Percentiles rank a stretch among this genome's conserved stretches.
Conservation (phyloP, 2,113 vertebrate species). For the Poicephalus meyeri region DNA sequence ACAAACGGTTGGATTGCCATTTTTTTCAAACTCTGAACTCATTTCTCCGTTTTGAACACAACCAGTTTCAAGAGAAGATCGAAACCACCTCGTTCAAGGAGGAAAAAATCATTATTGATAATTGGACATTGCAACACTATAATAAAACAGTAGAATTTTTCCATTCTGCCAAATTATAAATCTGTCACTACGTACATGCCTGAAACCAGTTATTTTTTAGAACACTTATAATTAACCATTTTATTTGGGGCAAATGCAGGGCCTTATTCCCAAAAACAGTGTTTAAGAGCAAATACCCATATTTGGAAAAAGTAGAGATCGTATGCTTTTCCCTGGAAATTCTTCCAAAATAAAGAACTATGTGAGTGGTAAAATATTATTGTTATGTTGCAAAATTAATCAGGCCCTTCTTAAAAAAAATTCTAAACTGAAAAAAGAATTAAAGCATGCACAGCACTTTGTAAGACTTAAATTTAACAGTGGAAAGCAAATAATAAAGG, state of each 20-base stretch:
- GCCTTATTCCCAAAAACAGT: neutral
- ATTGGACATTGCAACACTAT: neutral
- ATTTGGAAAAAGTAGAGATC: neutral
- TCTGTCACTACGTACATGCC: neutral
- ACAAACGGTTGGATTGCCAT: neutral
- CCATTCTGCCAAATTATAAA: neutral
- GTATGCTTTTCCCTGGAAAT: neutral
- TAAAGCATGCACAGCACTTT: neutral
- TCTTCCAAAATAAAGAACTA: neutral
- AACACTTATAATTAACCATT: neutral
- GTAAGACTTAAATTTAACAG: neutral
- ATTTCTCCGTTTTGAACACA: neutral
- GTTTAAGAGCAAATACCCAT: neutral
- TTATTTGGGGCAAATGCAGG: neutral
- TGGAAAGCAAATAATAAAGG: neutral
- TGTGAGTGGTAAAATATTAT: neutral
- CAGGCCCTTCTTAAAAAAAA: neutral
- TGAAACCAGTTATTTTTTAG: neutral
- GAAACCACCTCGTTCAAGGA: neutral
- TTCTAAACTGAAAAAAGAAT: neutral
- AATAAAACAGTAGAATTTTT: neutral
- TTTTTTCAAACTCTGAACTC: neutral
- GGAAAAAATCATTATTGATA: neutral
- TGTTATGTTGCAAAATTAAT: neutral
- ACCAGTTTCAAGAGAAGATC: neutral